Percentiles rank a stretch among this genome's conserved stretches.
These are phyloP conservation scores for Chaetorhynchus papuensis DNA, from an alignment of 2,113 vertebrate genomes.

Conservation along the genomic window DNA sequence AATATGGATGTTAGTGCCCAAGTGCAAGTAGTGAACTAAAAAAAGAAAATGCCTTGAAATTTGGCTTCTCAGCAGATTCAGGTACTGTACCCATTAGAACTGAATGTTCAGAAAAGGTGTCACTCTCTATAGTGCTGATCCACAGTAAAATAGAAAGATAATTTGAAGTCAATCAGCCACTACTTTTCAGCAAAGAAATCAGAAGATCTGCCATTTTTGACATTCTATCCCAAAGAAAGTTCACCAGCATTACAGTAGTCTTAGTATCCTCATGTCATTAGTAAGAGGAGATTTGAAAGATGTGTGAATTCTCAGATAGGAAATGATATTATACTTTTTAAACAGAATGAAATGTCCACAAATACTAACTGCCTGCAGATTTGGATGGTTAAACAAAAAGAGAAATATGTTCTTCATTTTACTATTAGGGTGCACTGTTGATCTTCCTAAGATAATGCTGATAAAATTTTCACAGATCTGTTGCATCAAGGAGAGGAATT, in stretches of 20 bases:
- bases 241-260: background rate
- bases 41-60: background rate
- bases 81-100: background rate
- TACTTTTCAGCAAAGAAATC: background rate
- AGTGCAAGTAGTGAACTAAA: background rate
- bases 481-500: background rate
- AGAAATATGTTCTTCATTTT: background rate
- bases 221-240: background rate
- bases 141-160: background rate
- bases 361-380: background rate
- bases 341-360: background rate
- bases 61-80: background rate
- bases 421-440: background rate
- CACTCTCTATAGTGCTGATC: background rate
- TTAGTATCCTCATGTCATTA: background rate
- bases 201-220: background rate
- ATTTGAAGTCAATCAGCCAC: background rate
- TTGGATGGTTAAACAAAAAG: background rate
- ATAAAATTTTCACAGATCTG: background rate
- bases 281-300: background rate
- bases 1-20: background rate
- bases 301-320: fast-evolving
- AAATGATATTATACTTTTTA: background rate
- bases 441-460: background rate
- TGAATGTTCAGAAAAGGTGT: background rate